Conservation (phyloP, 2,113 vertebrate species). For the Herpetotheres cachinnans region DNA sequence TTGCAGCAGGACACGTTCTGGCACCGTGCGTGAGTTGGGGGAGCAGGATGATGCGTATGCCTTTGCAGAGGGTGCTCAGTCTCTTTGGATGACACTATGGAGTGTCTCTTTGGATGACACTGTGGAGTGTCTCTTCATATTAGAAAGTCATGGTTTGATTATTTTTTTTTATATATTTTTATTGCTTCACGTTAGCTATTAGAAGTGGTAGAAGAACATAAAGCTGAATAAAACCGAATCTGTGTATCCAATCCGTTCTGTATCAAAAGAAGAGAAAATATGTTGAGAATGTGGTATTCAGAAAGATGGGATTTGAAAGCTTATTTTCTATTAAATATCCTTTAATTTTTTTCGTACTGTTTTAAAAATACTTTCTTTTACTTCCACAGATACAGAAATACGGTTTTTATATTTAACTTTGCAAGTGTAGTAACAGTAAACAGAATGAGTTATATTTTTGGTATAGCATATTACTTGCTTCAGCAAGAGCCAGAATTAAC, state of each 20-base stretch:
- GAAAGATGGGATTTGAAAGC: neutral
- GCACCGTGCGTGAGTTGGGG: fast-evolving
- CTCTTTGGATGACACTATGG: neutral
- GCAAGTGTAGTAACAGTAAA: neutral
- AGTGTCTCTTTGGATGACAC: neutral
- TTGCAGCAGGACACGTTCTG: neutral
- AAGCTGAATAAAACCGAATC: neutral
- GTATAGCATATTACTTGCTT: neutral
- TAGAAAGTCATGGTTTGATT: neutral
- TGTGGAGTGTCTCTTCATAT: neutral
- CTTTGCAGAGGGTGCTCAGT: neutral
- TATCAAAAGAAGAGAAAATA: neutral
- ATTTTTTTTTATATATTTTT: neutral
- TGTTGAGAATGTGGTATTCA: neutral
- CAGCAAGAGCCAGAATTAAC: neutral
- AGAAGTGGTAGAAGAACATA: neutral
- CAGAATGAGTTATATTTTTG: neutral
- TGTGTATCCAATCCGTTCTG: neutral
- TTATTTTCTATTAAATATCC: neutral
- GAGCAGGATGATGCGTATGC: neutral
- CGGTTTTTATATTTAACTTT: neutral
- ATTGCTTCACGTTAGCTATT: neutral
- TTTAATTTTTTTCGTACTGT: neutral
- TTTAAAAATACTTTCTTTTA: neutral
- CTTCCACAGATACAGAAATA: neutral